Evolutionary conservation across 2,888 invertebrate genomes (phyloP), one percentile per base, ranked within the genome.

Genomic region (Thereva unica): DNA sequence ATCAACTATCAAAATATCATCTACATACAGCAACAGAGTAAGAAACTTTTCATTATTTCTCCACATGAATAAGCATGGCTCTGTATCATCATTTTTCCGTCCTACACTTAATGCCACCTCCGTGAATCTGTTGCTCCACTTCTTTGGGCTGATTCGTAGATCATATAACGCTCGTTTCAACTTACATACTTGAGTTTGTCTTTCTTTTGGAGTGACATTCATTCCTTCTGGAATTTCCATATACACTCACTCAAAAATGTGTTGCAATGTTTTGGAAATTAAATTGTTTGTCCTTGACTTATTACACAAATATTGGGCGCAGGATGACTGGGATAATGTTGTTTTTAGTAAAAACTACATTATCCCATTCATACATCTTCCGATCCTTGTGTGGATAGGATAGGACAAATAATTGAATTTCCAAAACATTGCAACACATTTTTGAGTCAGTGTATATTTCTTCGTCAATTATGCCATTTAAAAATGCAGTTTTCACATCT

Each of bases 211-310:
- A 5, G 23, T 4, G 8, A 1, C 4, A 23, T 52, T 2, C 35
- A 52, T 7, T 5, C 52, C 52, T 5, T 52, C 52, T 52, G 52
- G 34, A 6, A 52, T 52, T 52, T 52, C 52, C 52, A 52, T 52
- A 8, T 52, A n/a, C n/a, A n/a, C n/a, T n/a, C n/a, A n/a, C n/a
- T n/a, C n/a, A n/a, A n/a, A n/a, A n/a, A n/a, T n/a, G n/a, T n/a
- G n/a, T n/a, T n/a, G n/a, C n/a, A n/a, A n/a, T n/a, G n/a, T n/a
- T n/a, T n/a, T n/a, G n/a, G n/a, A n/a, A n/a, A n/a, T n/a, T n/a
- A n/a, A n/a, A n/a, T n/a, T n/a, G n/a, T n/a, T n/a, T n/a, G n/a
- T n/a, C n/a, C n/a, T n/a, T n/a, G n/a, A n/a, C n/a, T n/a, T n/a
- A n/a, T n/a, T n/a, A n/a, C n/a, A n/a, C n/a, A n/a, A n/a, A n/a